Evolutionary conservation across 2,888 invertebrate genomes (phyloP).

Genomic region (Papilio protenor): DNA sequence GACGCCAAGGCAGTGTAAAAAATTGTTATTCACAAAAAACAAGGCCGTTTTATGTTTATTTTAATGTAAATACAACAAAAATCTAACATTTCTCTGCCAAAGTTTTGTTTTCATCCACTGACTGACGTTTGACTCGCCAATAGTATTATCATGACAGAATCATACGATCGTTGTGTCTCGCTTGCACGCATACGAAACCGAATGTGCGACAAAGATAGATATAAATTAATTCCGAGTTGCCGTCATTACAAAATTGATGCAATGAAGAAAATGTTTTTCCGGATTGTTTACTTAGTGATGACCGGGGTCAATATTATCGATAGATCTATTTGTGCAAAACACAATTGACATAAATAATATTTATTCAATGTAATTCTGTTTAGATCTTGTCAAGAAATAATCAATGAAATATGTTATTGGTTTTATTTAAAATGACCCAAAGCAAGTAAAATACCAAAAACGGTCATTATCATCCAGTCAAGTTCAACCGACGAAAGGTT

Average conservation of each 20-base stretch:
- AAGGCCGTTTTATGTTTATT: conserved; percentile 51
- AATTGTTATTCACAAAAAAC: conserved; percentile 55
- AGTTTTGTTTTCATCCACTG: conserved; percentile 70
- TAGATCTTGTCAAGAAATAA: neutral
- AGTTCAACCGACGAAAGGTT: neutral
- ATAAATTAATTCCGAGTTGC: conserved; percentile 44
- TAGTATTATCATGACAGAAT: conserved; percentile 68
- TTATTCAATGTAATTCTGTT: neutral
- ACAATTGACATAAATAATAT: conserved; percentile 25
- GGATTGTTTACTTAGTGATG: conserved; percentile 46
- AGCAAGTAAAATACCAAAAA: neutral
- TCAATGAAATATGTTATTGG: neutral
- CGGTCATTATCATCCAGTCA: neutral
- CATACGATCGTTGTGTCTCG: conserved; percentile 73
- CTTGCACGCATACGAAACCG: conserved; percentile 50
- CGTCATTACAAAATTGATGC: conserved; percentile 47
- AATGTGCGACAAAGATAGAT: conserved; percentile 56
- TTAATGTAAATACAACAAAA: conserved; percentile 54
- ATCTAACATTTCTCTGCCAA: conserved; percentile 63
- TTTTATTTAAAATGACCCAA: neutral
- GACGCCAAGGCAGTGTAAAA: conserved; percentile 49
- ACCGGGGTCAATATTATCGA: conserved; percentile 47
- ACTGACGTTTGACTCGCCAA: conserved; percentile 66
- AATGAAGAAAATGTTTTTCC: conserved; percentile 49
- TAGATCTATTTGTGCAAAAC: conserved; percentile 39